Conservation (phyloP, 2,113 vertebrate genomes). For the Mormyrus iriodes region DNA sequence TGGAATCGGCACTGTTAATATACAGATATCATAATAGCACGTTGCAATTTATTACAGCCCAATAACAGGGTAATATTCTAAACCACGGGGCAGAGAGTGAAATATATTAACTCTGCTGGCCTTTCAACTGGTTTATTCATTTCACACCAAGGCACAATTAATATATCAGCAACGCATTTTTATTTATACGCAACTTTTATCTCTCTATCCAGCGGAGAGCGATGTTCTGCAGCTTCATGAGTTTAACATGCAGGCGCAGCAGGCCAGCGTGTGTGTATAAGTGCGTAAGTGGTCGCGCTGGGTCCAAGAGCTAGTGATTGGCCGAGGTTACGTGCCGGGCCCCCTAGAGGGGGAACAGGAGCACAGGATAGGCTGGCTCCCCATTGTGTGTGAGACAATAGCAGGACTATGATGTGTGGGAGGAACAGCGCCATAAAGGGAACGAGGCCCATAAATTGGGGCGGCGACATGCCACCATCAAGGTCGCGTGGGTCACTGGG, state of each 20-base stretch:
- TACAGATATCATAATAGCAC: neutral
- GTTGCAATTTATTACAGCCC: constrained; percentile 1
- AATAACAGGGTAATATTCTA: constrained; percentile 10
- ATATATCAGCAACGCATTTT: constrained; percentile 7
- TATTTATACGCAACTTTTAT: constrained; percentile 15
- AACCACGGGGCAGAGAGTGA: neutral
- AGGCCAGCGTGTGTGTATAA: neutral
- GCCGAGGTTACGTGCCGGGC: too few relatives aligned
- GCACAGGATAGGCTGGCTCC: neutral
- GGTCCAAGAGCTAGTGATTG: neutral
- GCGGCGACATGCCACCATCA: constrained; percentile 19
- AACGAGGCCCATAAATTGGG: constrained; percentile 33
- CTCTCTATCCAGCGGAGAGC: neutral
- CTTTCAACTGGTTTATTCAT: constrained; percentile 2
- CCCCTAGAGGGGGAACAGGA: neutral
- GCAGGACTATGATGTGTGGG: constrained; percentile 31
- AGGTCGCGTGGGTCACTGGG: constrained; percentile 25
- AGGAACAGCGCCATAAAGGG: neutral
- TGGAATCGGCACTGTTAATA: neutral
- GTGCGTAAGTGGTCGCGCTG: neutral
- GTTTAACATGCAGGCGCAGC: neutral
- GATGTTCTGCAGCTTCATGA: neutral
- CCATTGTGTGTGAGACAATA: neutral
- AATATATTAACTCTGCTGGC: neutral
- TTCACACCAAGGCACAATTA: constrained; percentile 2